Conservation (phyloP, 2,888 invertebrate species). For the Oscheius sp. region DNA sequence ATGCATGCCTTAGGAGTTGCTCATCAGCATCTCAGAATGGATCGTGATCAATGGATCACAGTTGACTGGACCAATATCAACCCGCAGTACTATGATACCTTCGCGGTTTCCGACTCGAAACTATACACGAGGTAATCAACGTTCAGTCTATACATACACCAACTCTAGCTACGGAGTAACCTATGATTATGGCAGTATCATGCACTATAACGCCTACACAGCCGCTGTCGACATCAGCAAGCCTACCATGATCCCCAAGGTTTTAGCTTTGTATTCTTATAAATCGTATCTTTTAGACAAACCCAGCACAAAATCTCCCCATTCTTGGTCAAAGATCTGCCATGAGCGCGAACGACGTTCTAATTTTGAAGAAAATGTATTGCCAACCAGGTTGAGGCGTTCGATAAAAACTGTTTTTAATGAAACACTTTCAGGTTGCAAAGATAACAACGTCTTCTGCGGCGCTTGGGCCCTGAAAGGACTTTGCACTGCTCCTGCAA, state of each 20-base stretch:
- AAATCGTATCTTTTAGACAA: conserved; percentile 38
- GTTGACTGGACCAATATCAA: conserved; percentile 72
- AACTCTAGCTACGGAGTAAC: conserved; percentile 61
- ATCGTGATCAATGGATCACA: conserved; percentile 57
- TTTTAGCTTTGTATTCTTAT: not conserved
- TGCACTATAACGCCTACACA: conserved; percentile 70
- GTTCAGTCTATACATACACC: not conserved
- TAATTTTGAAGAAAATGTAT: conserved; percentile 68
- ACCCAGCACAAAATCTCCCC: conserved; percentile 53
- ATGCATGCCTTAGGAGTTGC: conserved; percentile 70
- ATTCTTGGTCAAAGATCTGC: conserved; percentile 66
- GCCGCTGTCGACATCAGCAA: conserved; percentile 62
- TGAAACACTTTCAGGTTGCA: conserved; percentile 48
- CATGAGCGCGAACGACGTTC: conserved; percentile 63
- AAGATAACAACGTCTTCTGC: conserved; percentile 69
- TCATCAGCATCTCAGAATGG: conserved; percentile 70
- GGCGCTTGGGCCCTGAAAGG: conserved; percentile 67
- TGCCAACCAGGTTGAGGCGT: conserved; percentile 42
- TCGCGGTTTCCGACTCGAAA: conserved; percentile 68
- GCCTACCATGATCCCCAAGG: conserved; percentile 68
- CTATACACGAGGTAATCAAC: conserved; percentile 61
- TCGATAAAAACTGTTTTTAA: conserved; percentile 19
- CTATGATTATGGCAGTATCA: conserved; percentile 68
- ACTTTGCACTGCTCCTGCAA: conserved; percentile 57
- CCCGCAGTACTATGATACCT: conserved; percentile 71